Percentiles rank a stretch among this genome's conserved stretches.
These are phyloP conservation scores for Hoplodrina blanda DNA, from an alignment of 2,888 invertebrate species.

Conservation along the genomic window DNA sequence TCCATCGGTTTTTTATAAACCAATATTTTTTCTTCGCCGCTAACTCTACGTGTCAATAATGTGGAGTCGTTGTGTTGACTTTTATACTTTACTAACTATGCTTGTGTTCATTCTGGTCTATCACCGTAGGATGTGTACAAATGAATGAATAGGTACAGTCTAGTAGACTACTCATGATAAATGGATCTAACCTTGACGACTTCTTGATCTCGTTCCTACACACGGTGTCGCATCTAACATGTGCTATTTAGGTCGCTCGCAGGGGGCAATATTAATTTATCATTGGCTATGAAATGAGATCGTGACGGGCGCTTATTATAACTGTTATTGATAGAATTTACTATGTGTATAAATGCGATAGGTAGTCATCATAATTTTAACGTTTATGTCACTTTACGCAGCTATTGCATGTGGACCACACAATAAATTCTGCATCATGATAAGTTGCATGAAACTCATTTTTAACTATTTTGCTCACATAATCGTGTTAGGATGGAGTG, in stretches of 20 bases:
- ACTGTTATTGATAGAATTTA: constrained; percentile 34
- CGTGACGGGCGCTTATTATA: constrained; percentile 30
- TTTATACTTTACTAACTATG: constrained; percentile 54
- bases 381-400: constrained; percentile 25
- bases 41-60: constrained; percentile 71
- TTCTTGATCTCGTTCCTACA: constrained; percentile 87
- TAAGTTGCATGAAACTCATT: constrained; percentile 35
- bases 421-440: constrained; percentile 18
- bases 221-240: constrained; percentile 81
- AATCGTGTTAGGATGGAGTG: constrained; percentile 82
- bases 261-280: constrained; percentile 76
- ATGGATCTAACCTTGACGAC: constrained; percentile 88
- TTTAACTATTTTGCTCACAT: constrained; percentile 75
- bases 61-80: constrained; percentile 65
- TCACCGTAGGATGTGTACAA: constrained; percentile 61
- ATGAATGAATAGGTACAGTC: constrained; percentile 66
- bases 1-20: constrained; percentile 76
- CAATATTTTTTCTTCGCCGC: constrained; percentile 73
- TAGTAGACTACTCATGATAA: constrained; percentile 83
- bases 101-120: constrained; percentile 59
- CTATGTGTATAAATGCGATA: constrained; percentile 16
- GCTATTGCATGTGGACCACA: constrained; percentile 18
- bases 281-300: constrained; percentile 66
- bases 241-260: constrained; percentile 82
- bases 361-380: constrained; percentile 15